phyloP scores from a whole-genome alignment of 2,888 invertebrate genomes.

The Callyntrura sp. region DNA sequence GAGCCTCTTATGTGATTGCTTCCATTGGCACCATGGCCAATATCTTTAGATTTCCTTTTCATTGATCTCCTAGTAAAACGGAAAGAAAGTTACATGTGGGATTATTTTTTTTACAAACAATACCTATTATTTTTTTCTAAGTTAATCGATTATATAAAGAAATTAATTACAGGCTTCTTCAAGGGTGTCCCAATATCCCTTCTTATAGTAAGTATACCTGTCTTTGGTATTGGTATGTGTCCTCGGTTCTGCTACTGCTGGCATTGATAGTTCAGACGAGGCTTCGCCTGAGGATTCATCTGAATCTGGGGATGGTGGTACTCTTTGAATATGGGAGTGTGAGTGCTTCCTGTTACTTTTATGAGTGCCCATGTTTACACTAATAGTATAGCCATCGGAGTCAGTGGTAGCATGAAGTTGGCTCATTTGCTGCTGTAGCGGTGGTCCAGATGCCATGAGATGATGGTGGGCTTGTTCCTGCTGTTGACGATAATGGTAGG shows the following conservation, averaged over 20 bases:
- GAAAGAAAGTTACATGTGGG: slow-evolving; percentile 20
- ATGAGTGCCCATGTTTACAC: slow-evolving; percentile 35
- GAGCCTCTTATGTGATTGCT: slow-evolving; percentile 62
- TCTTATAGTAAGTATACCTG: slow-evolving; percentile 11
- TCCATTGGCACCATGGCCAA: slow-evolving; percentile 42
- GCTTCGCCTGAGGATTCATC: slow-evolving; percentile 47
- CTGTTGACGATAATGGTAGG: slow-evolving; percentile 61
- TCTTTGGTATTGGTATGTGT: slow-evolving; percentile 62
- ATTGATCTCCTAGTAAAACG: slow-evolving; percentile 34
- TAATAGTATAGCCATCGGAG: slow-evolving; percentile 56
- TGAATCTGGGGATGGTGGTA: not conserved
- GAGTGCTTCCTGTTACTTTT: slow-evolving; percentile 49
- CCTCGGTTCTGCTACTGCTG: slow-evolving; percentile 49
- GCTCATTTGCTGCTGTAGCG: slow-evolving; percentile 54
- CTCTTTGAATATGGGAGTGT: slow-evolving; percentile 8
- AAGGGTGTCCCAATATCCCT: not conserved
- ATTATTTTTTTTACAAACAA: not conserved
- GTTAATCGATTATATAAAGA: slow-evolving; percentile 16
- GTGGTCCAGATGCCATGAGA: slow-evolving; percentile 30
- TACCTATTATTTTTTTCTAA: not conserved
- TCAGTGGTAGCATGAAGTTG: slow-evolving; percentile 44
- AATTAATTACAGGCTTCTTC: slow-evolving; percentile 22
- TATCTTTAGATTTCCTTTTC: slow-evolving; percentile 63
- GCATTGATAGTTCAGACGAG: slow-evolving; percentile 54
- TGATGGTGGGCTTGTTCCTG: slow-evolving; percentile 65